Percentiles rank a stretch among this genome's conserved stretches.
These are phyloP conservation scores for Rhinolophus ferrumequinum DNA, from an alignment of 2,113 vertebrate genomes.

Conservation along the genomic window DNA sequence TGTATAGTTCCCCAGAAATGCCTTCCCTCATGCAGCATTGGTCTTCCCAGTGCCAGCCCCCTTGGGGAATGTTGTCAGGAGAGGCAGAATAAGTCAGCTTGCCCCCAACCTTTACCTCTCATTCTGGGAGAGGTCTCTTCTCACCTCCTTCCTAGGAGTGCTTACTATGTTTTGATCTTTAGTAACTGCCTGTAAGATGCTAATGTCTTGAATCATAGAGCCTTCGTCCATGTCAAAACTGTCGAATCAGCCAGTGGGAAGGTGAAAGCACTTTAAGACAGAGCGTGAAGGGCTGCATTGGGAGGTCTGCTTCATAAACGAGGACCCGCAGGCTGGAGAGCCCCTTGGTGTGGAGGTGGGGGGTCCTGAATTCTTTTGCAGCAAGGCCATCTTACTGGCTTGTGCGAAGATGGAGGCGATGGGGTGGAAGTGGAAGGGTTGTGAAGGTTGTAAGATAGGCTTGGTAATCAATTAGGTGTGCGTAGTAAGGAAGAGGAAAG, in stretches of 20 bases:
- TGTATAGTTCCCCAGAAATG: not conserved
- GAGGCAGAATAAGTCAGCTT: not conserved
- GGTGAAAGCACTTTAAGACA: not conserved
- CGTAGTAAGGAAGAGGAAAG: not conserved
- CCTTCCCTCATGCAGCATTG: fast-evolving
- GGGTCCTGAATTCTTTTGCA: not conserved
- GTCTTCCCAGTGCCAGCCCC: not conserved
- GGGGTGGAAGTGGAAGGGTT: not conserved
- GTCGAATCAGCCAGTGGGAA: not conserved
- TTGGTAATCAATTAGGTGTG: not conserved
- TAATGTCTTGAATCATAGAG: fast-evolving
- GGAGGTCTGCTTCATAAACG: not conserved
- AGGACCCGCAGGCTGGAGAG: not conserved
- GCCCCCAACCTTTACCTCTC: not conserved
- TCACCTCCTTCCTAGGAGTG: not conserved
- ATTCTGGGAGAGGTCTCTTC: not conserved
- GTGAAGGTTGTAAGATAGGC: not conserved
- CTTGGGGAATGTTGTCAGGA: not conserved
- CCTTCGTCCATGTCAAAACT: fast-evolving
- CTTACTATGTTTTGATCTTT: not conserved
- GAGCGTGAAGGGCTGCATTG: fast-evolving
- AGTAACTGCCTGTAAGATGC: not conserved
- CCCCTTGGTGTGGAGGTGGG: fast-evolving
- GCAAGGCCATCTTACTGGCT: fast-evolving
- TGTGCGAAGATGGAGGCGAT: fast-evolving